Evolutionary conservation across 2,113 vertebrate species (phyloP).

Genomic region (Strigops habroptila): DNA sequence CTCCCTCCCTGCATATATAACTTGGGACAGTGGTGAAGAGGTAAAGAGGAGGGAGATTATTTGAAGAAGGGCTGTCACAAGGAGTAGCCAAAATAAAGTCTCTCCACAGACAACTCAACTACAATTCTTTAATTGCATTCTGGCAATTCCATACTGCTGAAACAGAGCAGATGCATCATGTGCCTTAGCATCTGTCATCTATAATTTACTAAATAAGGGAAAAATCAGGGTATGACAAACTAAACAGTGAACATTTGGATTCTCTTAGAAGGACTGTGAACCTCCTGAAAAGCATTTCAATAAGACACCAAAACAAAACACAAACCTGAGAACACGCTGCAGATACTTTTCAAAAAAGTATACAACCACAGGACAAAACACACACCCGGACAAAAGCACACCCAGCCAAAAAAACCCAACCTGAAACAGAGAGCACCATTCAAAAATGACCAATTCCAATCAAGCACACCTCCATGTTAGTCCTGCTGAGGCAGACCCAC

Average conservation of each 20-base stretch:
- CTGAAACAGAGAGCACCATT: not conserved
- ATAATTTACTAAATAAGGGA: slow-evolving; percentile 55
- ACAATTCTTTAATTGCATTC: slow-evolving; percentile 40
- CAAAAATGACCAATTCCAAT: not conserved
- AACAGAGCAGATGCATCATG: slow-evolving; percentile 11
- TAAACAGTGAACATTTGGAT: slow-evolving; percentile 48
- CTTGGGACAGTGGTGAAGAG: not conserved
- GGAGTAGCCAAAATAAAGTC: slow-evolving; percentile 19
- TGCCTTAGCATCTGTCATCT: slow-evolving; percentile 52
- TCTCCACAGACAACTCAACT: not conserved
- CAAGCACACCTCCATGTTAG: not conserved
- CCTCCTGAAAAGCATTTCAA: not conserved
- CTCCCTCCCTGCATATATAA: not conserved
- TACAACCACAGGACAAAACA: not conserved
- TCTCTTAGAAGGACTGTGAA: slow-evolving; percentile 25
- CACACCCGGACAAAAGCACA: not conserved
- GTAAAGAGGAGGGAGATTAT: not conserved
- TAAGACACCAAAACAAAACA: not conserved
- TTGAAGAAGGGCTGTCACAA: not conserved
- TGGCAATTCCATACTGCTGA: slow-evolving; percentile 20
- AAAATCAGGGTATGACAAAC: slow-evolving; percentile 43
- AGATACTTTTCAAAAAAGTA: not conserved
- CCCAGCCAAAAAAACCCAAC: not conserved
- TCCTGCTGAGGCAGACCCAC: not conserved
- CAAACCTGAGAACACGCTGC: not conserved